Evolutionary conservation across 1,140 invertebrate genomes (phyloP).

Genomic region (Ceratoteleas bidentatus): DNA sequence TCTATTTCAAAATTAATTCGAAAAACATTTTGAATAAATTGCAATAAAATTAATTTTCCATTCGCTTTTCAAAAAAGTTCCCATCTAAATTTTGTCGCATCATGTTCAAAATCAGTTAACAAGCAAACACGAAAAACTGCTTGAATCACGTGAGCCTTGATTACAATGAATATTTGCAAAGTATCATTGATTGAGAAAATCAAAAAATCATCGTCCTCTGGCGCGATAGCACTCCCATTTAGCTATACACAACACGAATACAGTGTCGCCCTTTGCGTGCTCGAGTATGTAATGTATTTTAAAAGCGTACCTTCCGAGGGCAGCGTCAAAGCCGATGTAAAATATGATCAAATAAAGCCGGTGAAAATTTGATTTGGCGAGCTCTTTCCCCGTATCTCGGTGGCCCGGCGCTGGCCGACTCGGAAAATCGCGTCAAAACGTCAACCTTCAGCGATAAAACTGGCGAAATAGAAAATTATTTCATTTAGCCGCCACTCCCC

Average conservation of each 20-base stretch:
- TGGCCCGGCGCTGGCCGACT: constrained; percentile 46
- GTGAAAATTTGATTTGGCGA: constrained; percentile 73
- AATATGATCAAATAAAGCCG: constrained; percentile 76
- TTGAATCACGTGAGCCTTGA: too few species aligned
- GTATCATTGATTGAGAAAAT: constrained; percentile 27
- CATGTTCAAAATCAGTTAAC: too few species aligned
- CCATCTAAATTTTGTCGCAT: too few species aligned
- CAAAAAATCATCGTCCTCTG: constrained; percentile 37
- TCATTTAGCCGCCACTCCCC: too few species aligned
- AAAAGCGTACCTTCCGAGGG: constrained; percentile 74
- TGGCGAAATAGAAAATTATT: too few species aligned
- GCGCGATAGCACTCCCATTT: constrained; percentile 17
- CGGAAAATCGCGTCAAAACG: constrained; percentile 69
- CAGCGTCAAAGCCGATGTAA: constrained; percentile 75
- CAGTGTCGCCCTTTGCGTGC: constrained; percentile 55
- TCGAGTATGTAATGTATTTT: constrained; percentile 74
- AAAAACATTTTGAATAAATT: too few species aligned
- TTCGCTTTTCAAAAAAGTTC: too few species aligned
- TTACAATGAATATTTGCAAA: constrained; percentile 2
- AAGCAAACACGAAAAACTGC: too few species aligned
- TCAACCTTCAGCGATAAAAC: constrained; percentile 43
- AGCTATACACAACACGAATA: constrained; percentile 45
- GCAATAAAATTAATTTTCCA: too few species aligned
- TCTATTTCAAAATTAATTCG: too few species aligned
- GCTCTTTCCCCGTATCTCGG: constrained; percentile 68